Evolutionary conservation across 2,888 invertebrate genomes (phyloP).

Genomic region (Fragum whitleyi): DNA sequence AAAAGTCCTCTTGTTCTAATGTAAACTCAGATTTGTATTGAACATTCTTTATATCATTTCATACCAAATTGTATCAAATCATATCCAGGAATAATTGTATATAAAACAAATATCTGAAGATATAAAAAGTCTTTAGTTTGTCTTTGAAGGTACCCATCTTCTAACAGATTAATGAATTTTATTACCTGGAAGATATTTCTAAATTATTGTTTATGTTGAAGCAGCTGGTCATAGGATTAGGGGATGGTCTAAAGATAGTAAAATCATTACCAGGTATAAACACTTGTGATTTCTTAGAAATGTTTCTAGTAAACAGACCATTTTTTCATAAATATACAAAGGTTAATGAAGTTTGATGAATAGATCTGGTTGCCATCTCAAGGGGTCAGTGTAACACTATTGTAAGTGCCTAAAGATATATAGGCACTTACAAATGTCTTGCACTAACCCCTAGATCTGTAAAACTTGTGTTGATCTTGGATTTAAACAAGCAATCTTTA

Average conservation of each 20-base stretch:
- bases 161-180: background rate
- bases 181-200: background rate
- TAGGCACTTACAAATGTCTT: too few species aligned
- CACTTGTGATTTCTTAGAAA: constrained; percentile 4
- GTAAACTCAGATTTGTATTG: too few species aligned
- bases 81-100: too few species aligned
- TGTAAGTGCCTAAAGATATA: too few species aligned
- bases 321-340: constrained; percentile 16
- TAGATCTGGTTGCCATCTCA: too few species aligned
- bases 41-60: too few species aligned
- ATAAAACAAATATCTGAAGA: background rate
- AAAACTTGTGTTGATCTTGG: too few species aligned
- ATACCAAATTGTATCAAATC: too few species aligned
- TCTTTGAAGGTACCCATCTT: background rate
- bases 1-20: too few species aligned
- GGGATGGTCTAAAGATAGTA: constrained; percentile 5
- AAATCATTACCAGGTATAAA: constrained; percentile 22
- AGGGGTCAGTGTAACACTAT: too few species aligned
- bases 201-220: constrained; percentile 5
- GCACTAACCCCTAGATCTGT: too few species aligned
- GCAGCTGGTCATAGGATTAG: constrained; percentile 8
- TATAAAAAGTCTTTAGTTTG: background rate
- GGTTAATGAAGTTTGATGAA: constrained; percentile 1
- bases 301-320: constrained; percentile 17
- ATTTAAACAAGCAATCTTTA: too few species aligned